phyloP scores from a whole-genome alignment of 35 echinoderm and acorn worm genomes.

The Diadema setosum region DNA sequence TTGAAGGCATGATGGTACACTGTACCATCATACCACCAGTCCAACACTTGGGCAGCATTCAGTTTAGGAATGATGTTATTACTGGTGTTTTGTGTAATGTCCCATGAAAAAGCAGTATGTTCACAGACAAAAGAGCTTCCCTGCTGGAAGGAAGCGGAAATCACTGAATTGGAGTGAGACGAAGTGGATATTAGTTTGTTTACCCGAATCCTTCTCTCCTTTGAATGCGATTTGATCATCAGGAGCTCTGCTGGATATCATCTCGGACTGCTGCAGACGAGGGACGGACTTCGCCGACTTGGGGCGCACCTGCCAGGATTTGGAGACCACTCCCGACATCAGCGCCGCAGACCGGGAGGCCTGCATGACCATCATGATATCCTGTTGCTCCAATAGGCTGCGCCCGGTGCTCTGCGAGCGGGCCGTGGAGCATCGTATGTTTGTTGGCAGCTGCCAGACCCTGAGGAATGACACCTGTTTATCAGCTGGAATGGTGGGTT shows the following conservation, averaged over 20 bases:
- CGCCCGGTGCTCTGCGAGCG: slow-evolving; percentile 5
- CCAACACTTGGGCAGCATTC: too few relatives aligned
- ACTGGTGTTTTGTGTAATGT: too few relatives aligned
- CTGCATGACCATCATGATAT: slow-evolving; percentile 40
- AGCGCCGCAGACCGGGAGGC: background rate
- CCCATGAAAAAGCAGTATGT: too few relatives aligned
- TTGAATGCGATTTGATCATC: background rate
- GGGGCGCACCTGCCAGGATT: slow-evolving; percentile 22
- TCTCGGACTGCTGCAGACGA: slow-evolving; percentile 58
- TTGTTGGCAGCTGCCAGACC: slow-evolving; percentile 33
- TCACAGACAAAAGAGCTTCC: too few relatives aligned
- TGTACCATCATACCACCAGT: too few relatives aligned
- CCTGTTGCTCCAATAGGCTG: slow-evolving; percentile 43
- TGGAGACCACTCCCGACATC: slow-evolving; percentile 21
- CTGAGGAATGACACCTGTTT: slow-evolving; percentile 21
- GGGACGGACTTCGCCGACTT: slow-evolving; percentile 33
- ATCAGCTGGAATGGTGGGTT: slow-evolving; percentile 46
- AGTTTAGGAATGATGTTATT: too few relatives aligned
- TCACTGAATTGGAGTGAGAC: too few relatives aligned
- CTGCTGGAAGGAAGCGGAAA: too few relatives aligned
- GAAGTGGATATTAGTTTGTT: too few relatives aligned
- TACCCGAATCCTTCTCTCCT: background rate
- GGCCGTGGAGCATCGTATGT: background rate
- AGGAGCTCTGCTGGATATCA: slow-evolving; percentile 33
- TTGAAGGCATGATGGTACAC: too few relatives aligned